phyloP scores from a whole-genome alignment of 1,140 invertebrate species.

The Leptonema lineaticorne region DNA sequence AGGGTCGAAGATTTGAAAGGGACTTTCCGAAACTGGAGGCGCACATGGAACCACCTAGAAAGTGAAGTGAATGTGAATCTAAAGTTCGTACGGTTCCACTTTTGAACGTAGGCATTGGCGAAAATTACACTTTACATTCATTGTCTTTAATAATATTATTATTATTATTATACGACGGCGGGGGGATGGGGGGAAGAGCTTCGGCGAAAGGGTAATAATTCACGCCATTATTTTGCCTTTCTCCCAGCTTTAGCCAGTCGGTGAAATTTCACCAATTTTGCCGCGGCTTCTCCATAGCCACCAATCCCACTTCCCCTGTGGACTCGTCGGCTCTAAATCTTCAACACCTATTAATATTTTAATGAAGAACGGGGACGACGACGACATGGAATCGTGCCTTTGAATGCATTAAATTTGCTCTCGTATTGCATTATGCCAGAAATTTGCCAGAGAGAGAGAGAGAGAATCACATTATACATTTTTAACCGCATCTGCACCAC shows the following conservation, averaged over 20 bases:
- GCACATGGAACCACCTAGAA: too few species aligned
- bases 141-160: slow-evolving; percentile 36
- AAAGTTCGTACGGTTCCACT: not conserved
- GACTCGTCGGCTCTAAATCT: slow-evolving; percentile 1
- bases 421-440: too few species aligned
- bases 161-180: too few species aligned
- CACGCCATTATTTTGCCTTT: slow-evolving; percentile 32
- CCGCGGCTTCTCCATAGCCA: not conserved
- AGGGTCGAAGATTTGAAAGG: not conserved
- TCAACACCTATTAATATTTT: slow-evolving; percentile 13
- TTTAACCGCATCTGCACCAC: too few species aligned
- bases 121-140: slow-evolving; percentile 39
- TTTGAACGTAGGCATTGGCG: not conserved
- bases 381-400: not conserved
- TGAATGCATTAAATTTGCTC: not conserved
- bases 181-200: too few species aligned
- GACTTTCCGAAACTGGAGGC: too few species aligned
- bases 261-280: slow-evolving; percentile 23
- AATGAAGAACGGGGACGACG: not conserved
- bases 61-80: too few species aligned
- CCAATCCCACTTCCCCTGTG: not conserved
- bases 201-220: slow-evolving; percentile 31
- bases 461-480: too few species aligned
- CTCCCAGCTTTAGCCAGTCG: not conserved
- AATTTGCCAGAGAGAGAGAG: too few species aligned